Evolutionary conservation across 2,797 vertebrate species (phyloP), one percentile per base, ranked within the genome.

Genomic region (Epinephelus malabaricus): DNA sequence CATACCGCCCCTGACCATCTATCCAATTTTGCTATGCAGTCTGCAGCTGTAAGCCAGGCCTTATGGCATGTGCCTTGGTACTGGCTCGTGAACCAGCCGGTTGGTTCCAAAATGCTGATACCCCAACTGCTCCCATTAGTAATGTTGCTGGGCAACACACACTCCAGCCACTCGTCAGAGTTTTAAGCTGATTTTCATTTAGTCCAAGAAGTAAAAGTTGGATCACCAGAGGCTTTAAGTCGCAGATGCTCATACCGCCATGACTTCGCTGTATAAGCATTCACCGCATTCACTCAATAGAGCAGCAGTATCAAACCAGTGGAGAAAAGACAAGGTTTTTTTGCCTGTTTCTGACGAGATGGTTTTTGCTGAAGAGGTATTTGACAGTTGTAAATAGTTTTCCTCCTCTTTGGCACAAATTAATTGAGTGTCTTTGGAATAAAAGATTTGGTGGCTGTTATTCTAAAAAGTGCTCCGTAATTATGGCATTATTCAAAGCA

Each of bases 401-500:
- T 72, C 19, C 19, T 74, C 56, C 30, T 64, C 62, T 68, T 40
- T 69, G 30, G 49, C 63, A 76, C 64, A 86, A 83, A 84, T 79
- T 68, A 63, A 72, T 40, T 46, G 30, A 76, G 60, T 10, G 5
- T 72, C 83, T 83, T 46, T 46, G 19, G 34, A 72, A 89, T 84
- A 73, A 85, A 87, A 87, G 73, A 87, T 86, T 88, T 75, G 53
- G 62, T 69, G 53, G 69, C 59, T 62, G 70, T 79, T 87, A 85
- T 53, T 88, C 66, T 69, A 73, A 82, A 82, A 82, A 72, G 69
- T 67, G 59, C 73, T 75, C 63, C 6, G 79, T 88, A 91, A 94
- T 92, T 92, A 90, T 55, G 49, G 69, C 70, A 86, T 90, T 85
- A 90, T 85, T 88, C 82, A 53, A 64, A 63, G 66, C 68, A 88